Conservation (phyloP, 2,113 vertebrate species). For the Indicator maculatus region DNA sequence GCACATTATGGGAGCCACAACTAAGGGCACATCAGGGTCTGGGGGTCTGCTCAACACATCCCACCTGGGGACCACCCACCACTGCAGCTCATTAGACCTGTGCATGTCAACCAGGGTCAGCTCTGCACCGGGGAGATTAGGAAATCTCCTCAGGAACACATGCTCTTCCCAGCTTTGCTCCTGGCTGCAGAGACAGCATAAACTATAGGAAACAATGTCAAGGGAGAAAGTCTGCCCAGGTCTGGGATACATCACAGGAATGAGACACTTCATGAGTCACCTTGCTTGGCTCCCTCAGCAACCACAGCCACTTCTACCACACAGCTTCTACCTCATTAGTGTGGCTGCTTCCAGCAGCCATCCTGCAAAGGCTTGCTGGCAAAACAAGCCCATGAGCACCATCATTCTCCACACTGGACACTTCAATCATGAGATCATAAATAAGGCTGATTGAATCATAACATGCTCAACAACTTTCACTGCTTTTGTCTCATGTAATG, state of each 20-base stretch:
- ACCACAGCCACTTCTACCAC: fast-evolving
- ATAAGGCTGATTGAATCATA: background rate
- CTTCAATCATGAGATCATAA: background rate
- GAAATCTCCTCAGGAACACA: fast-evolving
- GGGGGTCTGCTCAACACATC: fast-evolving
- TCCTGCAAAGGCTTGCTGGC: background rate
- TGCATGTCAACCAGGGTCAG: fast-evolving
- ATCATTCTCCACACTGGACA: background rate
- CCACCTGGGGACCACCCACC: background rate
- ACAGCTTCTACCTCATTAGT: fast-evolving
- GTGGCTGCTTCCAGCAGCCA: background rate
- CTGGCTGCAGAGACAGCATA: background rate
- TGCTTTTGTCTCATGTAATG: fast-evolving
- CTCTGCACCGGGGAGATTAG: background rate
- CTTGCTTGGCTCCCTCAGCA: background rate
- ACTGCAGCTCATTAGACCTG: background rate
- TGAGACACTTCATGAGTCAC: background rate
- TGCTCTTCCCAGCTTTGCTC: background rate
- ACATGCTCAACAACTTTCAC: background rate
- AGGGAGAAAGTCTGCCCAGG: background rate
- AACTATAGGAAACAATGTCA: background rate
- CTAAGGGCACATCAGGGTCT: fast-evolving
- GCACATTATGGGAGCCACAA: background rate
- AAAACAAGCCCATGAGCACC: background rate
- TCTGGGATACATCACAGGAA: background rate